A percentile compares a stretch with the other conserved stretches of the same genome.
These are phyloP conservation scores for Perccottus glenii DNA, from an alignment of 2,113 vertebrate genomes.

Conservation along the genomic window DNA sequence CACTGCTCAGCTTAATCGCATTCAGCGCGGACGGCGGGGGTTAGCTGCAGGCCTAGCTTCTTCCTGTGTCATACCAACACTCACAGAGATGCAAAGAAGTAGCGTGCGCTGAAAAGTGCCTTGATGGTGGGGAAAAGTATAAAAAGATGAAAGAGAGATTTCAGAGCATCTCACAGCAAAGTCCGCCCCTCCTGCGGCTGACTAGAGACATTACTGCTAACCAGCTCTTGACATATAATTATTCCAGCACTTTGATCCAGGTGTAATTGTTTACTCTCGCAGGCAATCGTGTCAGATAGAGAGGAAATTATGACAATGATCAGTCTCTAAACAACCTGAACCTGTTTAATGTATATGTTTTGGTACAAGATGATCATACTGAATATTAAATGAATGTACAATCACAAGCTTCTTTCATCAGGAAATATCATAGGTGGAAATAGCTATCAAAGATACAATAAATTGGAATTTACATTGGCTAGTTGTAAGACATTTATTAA, in stretches of 20 bases:
- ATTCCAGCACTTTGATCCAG: slow-evolving; percentile 66
- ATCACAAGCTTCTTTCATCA: slow-evolving; percentile 3
- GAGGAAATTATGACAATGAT: slow-evolving; percentile 35
- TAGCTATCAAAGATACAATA: background rate
- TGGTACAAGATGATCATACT: slow-evolving; percentile 4
- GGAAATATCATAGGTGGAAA: background rate
- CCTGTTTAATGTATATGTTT: slow-evolving; percentile 21
- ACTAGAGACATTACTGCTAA: slow-evolving; percentile 65
- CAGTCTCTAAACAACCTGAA: slow-evolving; percentile 20
- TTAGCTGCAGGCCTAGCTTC: slow-evolving; percentile 65
- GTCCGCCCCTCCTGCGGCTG: slow-evolving; percentile 48
- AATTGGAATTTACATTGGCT: no score
- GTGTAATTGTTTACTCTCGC: slow-evolving; percentile 68
- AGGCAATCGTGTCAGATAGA: slow-evolving; percentile 43
- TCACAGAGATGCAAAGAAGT: slow-evolving; percentile 35
- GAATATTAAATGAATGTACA: slow-evolving; percentile 8
- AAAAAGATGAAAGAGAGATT: slow-evolving; percentile 67
- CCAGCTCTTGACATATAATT: slow-evolving; percentile 62
- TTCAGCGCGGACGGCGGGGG: slow-evolving; percentile 66
- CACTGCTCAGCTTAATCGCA: slow-evolving; percentile 76
- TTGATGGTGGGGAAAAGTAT: slow-evolving; percentile 45
- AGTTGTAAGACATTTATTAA: background rate
- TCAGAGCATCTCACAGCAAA: slow-evolving; percentile 48
- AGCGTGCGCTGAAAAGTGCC: slow-evolving; percentile 47
- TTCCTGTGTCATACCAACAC: slow-evolving; percentile 64